Percentiles rank a stretch among this genome's conserved stretches.
Conservation (phyloP, 2,113 vertebrate genomes). For the Halcyon malimbica region DNA sequence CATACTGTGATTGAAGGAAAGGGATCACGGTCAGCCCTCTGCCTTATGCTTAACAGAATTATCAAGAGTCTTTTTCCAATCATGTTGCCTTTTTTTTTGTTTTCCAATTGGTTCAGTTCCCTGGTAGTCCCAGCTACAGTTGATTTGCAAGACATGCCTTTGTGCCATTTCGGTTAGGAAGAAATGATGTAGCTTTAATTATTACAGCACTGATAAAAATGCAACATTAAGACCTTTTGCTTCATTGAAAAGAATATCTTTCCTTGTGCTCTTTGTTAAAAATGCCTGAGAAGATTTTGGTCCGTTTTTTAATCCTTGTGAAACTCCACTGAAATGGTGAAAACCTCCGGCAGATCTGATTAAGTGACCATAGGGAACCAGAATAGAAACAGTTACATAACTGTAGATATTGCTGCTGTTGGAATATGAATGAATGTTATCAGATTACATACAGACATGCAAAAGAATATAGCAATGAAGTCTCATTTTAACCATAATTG, state of each 20-base stretch:
- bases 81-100: not conserved
- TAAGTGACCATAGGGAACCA: not conserved
- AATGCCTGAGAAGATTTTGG: not conserved
- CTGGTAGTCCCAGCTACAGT: not conserved
- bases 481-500: slow-evolving; percentile 39
- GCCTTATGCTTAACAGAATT: not conserved
- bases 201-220: not conserved
- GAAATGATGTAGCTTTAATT: not conserved
- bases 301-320: not conserved
- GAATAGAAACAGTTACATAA: not conserved
- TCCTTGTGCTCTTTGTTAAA: not conserved
- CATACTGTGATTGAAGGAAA: not conserved
- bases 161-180: not conserved
- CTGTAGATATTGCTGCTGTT: not conserved
- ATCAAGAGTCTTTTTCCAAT: not conserved
- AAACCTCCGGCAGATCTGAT: not conserved
- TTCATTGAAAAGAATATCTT: not conserved
- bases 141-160: not conserved
- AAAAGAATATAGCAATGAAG: not conserved
- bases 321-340: not conserved
- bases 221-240: not conserved
- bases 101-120: not conserved
- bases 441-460: not conserved
- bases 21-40: not conserved
- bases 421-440: not conserved